Evolutionary conservation across 2,888 invertebrate species (phyloP).

Genomic region (Ormyrus labotus): DNA sequence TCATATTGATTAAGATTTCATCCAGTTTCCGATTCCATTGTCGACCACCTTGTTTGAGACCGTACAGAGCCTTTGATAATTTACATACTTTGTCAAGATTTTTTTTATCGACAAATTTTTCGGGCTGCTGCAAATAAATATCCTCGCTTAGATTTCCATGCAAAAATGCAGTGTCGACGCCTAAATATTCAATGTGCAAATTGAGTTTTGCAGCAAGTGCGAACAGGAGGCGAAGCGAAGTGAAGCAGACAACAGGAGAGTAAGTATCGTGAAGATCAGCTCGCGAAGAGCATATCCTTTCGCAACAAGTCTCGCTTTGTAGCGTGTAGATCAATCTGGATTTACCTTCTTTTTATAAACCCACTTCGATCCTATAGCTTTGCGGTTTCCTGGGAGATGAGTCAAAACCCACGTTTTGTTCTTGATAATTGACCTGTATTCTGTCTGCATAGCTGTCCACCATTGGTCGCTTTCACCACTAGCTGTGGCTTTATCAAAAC

Average conservation of each 20-base stretch:
- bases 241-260: conserved; percentile 47
- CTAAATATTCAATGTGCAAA: conserved; percentile 31
- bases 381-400: background rate
- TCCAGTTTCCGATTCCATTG: conserved; percentile 3
- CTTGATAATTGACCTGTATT: background rate
- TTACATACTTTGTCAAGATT: background rate
- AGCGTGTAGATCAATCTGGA: background rate
- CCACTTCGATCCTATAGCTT: conserved; percentile 13
- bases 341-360: conserved; percentile 22
- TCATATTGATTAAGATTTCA: background rate
- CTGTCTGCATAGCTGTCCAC: background rate
- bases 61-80: background rate
- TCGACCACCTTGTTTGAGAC: background rate
- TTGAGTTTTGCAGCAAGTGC: conserved; percentile 34
- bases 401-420: conserved; percentile 22
- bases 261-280: conserved; percentile 40
- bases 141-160: conserved; percentile 24
- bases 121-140: conserved; percentile 5
- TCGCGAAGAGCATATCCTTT: conserved; percentile 51
- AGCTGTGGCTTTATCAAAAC: background rate
- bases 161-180: conserved; percentile 48
- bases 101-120: background rate
- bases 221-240: conserved; percentile 41
- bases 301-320: conserved; percentile 52
- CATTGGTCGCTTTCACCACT: conserved; percentile 9